Percentiles rank a stretch among this genome's conserved stretches.
Evolutionary conservation across 2,113 vertebrate genomes (phyloP).

Genomic region (Entomyzon cyanotis): DNA sequence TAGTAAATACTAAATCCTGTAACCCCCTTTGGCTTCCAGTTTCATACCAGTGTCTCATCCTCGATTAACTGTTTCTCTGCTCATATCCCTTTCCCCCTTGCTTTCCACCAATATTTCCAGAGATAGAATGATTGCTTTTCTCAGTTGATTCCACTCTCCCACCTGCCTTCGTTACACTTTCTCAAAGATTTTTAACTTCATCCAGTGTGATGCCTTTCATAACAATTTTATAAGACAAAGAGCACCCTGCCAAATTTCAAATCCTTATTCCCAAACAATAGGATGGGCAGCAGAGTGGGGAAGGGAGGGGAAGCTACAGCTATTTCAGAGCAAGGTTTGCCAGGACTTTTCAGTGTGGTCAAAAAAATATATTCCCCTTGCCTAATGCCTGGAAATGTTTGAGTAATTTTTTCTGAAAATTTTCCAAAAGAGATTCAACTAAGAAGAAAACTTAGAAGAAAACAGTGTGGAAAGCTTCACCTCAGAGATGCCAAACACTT

Average conservation of each 20-base stretch:
- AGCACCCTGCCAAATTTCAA: constrained; percentile 2
- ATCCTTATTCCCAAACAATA: constrained; percentile 21
- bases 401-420: not conserved
- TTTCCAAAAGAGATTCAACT: not conserved
- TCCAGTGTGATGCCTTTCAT: not conserved
- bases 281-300: not conserved
- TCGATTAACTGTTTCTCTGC: not conserved
- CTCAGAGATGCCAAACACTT: not conserved
- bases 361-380: not conserved
- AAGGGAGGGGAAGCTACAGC: not conserved
- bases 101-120: not conserved
- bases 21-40: not conserved
- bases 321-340: constrained; percentile 1
- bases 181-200: not conserved
- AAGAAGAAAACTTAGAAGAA: not conserved
- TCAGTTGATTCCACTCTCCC: not conserved
- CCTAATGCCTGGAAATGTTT: not conserved
- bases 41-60: not conserved
- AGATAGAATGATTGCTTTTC: not conserved
- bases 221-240: not conserved
- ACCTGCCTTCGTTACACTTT: not conserved
- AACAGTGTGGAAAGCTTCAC: not conserved
- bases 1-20: not conserved
- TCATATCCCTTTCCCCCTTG: not conserved
- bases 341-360: not conserved